A percentile compares a stretch with the other conserved stretches of the same genome.
These are phyloP conservation scores for Heterodera filipjevi DNA, from an alignment of 2,888 invertebrate species.

Conservation along the genomic window DNA sequence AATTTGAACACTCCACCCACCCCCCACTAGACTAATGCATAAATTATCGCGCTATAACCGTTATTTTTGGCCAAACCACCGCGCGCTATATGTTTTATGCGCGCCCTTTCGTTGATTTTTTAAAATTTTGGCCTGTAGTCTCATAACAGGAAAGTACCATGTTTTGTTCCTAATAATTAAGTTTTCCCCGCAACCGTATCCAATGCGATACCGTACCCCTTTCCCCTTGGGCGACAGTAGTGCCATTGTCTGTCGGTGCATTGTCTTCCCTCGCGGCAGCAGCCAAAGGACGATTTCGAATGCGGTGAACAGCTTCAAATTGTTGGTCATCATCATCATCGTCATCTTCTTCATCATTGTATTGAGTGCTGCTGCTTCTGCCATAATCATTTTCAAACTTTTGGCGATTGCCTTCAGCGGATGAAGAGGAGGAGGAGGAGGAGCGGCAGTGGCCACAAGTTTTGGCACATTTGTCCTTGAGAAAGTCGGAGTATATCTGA, in stretches of 20 bases:
- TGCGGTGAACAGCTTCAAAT: not conserved
- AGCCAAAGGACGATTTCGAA: not conserved
- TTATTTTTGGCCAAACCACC: too few species aligned
- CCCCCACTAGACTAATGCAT: too few species aligned
- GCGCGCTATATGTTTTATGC: too few species aligned
- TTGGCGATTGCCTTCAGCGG: not conserved
- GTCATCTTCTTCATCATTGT: not conserved
- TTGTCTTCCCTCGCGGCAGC: not conserved
- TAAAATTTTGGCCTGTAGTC: too few species aligned
- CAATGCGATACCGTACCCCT: too few species aligned
- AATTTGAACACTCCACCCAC: too few species aligned
- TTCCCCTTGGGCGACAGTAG: too few species aligned
- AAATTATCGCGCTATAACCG: too few species aligned
- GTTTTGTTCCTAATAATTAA: too few species aligned
- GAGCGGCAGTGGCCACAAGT: conserved; percentile 23
- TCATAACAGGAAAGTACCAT: too few species aligned
- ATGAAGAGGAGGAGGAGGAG: not conserved
- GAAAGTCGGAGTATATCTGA: conserved; percentile 28
- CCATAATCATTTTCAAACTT: not conserved
- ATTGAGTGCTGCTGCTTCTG: not conserved
- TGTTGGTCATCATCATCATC: not conserved
- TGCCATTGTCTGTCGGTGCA: not conserved
- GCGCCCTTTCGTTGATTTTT: too few species aligned
- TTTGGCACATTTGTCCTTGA: conserved; percentile 31
- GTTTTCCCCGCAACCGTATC: too few species aligned